Percentiles rank a stretch among this genome's conserved stretches.
Conservation (phyloP, 2,113 vertebrate genomes). For the Seriola rivoliana region DNA sequence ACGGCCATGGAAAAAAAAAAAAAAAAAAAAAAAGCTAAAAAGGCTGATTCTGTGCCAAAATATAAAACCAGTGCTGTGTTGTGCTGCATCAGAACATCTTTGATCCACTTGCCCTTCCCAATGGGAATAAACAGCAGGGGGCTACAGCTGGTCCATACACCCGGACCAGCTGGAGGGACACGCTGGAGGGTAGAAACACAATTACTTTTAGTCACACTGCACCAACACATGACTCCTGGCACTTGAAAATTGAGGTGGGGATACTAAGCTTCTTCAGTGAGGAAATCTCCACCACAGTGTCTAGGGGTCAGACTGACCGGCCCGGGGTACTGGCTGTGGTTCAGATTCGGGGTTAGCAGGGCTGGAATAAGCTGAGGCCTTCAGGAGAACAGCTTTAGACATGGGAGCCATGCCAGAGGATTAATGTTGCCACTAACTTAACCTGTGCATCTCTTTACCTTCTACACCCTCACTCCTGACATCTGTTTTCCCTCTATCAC, state of each 20-base stretch:
- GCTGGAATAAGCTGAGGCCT: constrained; percentile 17
- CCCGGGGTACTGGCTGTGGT: constrained; percentile 9
- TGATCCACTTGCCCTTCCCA: constrained; percentile 21
- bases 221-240: constrained; percentile 6
- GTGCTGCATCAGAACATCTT: background rate
- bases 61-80: background rate
- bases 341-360: constrained; percentile 5
- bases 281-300: constrained; percentile 34
- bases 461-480: background rate
- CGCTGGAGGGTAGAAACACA: constrained; percentile 61
- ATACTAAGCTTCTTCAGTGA: background rate
- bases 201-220: constrained; percentile 20
- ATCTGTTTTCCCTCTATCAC: constrained; percentile 6
- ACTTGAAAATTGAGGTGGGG: background rate
- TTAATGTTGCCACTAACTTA: constrained; percentile 59
- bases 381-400: constrained; percentile 61
- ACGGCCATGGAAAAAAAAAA: background rate
- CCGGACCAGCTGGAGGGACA: constrained; percentile 60
- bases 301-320: constrained; percentile 27
- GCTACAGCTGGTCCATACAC: constrained; percentile 59
- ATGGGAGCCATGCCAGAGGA: constrained; percentile 56
- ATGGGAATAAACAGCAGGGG: constrained; percentile 44
- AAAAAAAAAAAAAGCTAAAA: background rate
- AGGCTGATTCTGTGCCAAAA: constrained; percentile 20
- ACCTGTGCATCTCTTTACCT: constrained; percentile 60